phyloP scores from a whole-genome alignment of 2,797 vertebrate species.

The Myotis daubentonii region DNA sequence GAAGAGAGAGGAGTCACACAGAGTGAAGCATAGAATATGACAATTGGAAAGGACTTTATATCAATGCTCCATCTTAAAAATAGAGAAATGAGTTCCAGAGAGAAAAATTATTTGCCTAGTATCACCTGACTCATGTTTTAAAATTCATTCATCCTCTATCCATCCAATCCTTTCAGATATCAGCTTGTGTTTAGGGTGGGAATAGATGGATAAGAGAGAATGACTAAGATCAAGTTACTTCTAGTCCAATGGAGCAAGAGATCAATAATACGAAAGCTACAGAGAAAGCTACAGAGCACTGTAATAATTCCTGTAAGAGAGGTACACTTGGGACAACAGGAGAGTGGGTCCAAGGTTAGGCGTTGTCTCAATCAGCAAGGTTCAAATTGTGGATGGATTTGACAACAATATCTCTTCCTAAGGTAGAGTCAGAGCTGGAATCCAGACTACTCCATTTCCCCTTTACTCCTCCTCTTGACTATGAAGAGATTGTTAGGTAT shows the following conservation, averaged over 20 bases:
- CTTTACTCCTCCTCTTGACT: not conserved
- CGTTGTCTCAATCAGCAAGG: not conserved
- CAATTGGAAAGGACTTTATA: not conserved
- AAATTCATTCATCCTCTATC: not conserved
- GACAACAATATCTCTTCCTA: not conserved
- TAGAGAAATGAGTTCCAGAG: not conserved
- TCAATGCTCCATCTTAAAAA: not conserved
- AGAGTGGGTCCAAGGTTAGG: not conserved
- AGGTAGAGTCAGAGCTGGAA: not conserved
- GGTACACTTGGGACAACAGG: fast-evolving
- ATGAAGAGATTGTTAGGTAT: not conserved
- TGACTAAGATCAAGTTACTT: not conserved
- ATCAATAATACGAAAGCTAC: not conserved
- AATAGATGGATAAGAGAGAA: not conserved
- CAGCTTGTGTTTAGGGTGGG: not conserved
- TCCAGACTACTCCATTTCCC: not conserved
- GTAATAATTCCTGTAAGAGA: not conserved
- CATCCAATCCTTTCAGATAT: not conserved
- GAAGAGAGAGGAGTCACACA: not conserved
- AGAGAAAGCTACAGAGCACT: not conserved
- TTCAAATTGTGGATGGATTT: not conserved
- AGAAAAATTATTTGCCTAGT: not conserved
- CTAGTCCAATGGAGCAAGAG: not conserved
- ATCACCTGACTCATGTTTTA: not conserved
- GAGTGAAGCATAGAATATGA: not conserved